Conservation (phyloP, 2,888 invertebrate species). For the Smittia sp. region DNA sequence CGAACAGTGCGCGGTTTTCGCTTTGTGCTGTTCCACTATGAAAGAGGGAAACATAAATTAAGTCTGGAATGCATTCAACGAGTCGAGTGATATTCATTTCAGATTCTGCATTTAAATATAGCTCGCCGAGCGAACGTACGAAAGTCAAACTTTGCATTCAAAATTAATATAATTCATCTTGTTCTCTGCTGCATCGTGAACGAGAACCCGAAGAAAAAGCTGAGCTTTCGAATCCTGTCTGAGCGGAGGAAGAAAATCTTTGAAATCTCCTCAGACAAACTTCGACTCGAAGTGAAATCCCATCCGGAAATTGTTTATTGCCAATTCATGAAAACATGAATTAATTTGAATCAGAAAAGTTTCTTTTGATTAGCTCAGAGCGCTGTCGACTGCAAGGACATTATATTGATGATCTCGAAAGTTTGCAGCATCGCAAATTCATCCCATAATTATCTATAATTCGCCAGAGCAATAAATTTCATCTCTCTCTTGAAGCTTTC, state of each 20-base stretch:
- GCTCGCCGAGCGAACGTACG: not conserved
- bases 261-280: slow-evolving; percentile 12
- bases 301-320: slow-evolving; percentile 9
- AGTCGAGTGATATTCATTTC: slow-evolving; percentile 1
- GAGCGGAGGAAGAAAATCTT: not conserved
- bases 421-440: not conserved
- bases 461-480: too few species aligned
- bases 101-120: slow-evolving; percentile 10
- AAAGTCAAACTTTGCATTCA: slow-evolving; percentile 20
- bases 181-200: slow-evolving; percentile 24
- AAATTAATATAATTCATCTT: slow-evolving; percentile 36
- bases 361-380: not conserved
- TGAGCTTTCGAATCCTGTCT: not conserved
- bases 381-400: not conserved
- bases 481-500: too few species aligned
- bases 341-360: not conserved
- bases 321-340: slow-evolving; percentile 7
- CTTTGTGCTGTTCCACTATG: not conserved
- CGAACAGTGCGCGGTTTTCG: too few species aligned
- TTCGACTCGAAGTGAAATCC: not conserved
- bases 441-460: slow-evolving; percentile 4
- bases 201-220: not conserved
- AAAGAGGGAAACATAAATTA: slow-evolving; percentile 31
- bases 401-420: not conserved
- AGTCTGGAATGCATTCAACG: slow-evolving; percentile 13